Evolutionary conservation across 2,797 vertebrate species (phyloP), one percentile per base, ranked within the genome.

Genomic region (Sebastes nivosus): DNA sequence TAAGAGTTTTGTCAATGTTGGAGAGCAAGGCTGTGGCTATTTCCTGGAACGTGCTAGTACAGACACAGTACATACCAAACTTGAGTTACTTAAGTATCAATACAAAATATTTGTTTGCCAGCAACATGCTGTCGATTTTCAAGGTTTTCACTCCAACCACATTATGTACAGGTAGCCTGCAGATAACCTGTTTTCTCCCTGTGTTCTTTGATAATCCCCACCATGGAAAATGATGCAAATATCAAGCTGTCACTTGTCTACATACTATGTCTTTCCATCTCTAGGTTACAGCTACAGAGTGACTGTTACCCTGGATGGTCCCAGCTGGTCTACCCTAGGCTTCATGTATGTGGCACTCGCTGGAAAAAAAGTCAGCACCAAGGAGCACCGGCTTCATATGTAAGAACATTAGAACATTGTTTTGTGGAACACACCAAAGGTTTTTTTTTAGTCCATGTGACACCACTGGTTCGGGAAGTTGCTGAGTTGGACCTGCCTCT

Each of bases 271-370:
- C 22, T 67, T 72, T 60, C 4, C 4, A 20, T 66, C 67, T 83
- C 32, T 66, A 96, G 95, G 92, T 46, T 95, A 94, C 89, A 91
- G 81, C 78, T 95, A 93, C 85, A 89, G 18, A 59, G 30, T 90
- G 12, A 68, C 12, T 2, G 10, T 94, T 1, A 94, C 79, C 1
- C 72, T 96, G 64, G 88, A 85, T 13, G 94, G 93, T 9, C 58
- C 93, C 32, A 57, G 42, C 20, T 87, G 83, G 84, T 30, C 75
- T 1, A 93, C 88, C 54, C 54, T 11, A 2, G 95, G 93, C 59
- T 69, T 50, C 55, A 88, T 96, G 76, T 94, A 64, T 2, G 90
- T 96, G 80, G 86, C 94, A 0, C 79, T 96, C 1, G 55, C 72
- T 59, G 91, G 93, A 72, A 5, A 52, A 18, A 61, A 82, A 55